A percentile compares a stretch with the other conserved stretches of the same genome.
phyloP scores from a whole-genome alignment of 2,797 vertebrate genomes.

The Brachyalestes nurse region DNA sequence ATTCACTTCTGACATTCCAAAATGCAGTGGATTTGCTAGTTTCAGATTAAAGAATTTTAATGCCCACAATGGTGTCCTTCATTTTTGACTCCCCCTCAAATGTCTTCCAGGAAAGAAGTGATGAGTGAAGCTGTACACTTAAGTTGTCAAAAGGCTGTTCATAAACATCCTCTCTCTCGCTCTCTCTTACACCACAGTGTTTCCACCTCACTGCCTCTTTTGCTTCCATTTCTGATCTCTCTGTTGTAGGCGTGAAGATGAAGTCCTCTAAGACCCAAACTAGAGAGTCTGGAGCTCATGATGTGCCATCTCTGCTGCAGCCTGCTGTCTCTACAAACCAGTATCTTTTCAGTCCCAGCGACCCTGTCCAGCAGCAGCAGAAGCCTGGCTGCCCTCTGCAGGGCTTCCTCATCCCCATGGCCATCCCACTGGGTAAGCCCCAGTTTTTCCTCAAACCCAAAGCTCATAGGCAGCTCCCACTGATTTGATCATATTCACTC shows the following conservation, averaged over 20 bases:
- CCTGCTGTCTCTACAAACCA: constrained; percentile 61
- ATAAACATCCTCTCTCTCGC: background rate
- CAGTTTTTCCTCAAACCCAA: background rate
- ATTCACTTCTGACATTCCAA: background rate
- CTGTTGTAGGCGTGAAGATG: constrained; percentile 83
- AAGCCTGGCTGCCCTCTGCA: constrained; percentile 45
- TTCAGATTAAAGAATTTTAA: background rate
- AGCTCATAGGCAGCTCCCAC: background rate
- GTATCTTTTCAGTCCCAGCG: constrained; percentile 75
- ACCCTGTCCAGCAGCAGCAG: constrained; percentile 34
- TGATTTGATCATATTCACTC: background rate
- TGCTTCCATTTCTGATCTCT: background rate
- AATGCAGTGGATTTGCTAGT: background rate
- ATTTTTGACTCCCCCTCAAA: background rate
- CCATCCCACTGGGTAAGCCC: constrained; percentile 87
- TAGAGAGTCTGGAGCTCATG: constrained; percentile 52
- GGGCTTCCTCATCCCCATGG: constrained; percentile 81
- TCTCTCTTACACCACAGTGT: background rate
- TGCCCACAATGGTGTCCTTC: background rate
- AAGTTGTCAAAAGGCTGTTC: background rate
- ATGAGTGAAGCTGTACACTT: background rate
- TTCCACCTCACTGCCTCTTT: background rate
- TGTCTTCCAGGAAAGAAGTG: background rate
- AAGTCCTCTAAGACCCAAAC: constrained; percentile 91
- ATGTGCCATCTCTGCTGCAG: constrained; percentile 48